Evolutionary conservation across 2,797 vertebrate genomes (phyloP).

Genomic region (Hozukius guyotensis): DNA sequence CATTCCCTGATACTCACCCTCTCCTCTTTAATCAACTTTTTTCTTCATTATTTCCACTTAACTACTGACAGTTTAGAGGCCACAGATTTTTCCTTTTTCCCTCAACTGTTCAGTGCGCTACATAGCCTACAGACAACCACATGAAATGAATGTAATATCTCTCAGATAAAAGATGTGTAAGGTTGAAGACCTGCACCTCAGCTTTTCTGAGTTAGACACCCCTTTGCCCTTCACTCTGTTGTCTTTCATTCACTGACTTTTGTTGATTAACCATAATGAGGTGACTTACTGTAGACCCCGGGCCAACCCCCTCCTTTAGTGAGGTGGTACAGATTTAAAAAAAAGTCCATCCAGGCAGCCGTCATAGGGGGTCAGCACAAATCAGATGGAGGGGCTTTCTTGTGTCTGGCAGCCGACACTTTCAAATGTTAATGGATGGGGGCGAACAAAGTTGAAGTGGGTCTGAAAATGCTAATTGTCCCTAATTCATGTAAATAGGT

Average conservation of each 20-base stretch:
- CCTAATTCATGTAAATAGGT: constrained; percentile 89
- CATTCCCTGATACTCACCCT: constrained; percentile 41
- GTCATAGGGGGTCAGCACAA: constrained; percentile 79
- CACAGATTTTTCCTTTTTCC: constrained; percentile 19
- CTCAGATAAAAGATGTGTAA: constrained; percentile 57
- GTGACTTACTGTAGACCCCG: constrained; percentile 65
- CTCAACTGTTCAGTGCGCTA: constrained; percentile 18
- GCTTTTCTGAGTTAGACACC: constrained; percentile 53
- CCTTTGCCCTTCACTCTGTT: constrained; percentile 69
- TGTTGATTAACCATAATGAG: constrained; percentile 83
- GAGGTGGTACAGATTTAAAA: constrained; percentile 62
- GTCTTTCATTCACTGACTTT: constrained; percentile 75
- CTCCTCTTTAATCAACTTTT: constrained; percentile 43
- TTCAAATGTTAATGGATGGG: constrained; percentile 91
- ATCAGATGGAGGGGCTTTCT: constrained; percentile 87
- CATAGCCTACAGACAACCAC: constrained; percentile 15
- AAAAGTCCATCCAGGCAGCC: constrained; percentile 70
- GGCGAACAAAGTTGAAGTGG: constrained; percentile 89
- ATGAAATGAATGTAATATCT: constrained; percentile 60
- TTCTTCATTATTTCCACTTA: constrained; percentile 60
- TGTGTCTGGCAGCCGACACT: constrained; percentile 90
- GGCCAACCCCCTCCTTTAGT: constrained; percentile 62
- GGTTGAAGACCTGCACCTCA: constrained; percentile 57
- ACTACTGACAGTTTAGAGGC: constrained; percentile 48
- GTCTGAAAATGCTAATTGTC: constrained; percentile 89